Evolutionary conservation across 2,888 invertebrate genomes (phyloP).

Genomic region (Nomada fabriciana): DNA sequence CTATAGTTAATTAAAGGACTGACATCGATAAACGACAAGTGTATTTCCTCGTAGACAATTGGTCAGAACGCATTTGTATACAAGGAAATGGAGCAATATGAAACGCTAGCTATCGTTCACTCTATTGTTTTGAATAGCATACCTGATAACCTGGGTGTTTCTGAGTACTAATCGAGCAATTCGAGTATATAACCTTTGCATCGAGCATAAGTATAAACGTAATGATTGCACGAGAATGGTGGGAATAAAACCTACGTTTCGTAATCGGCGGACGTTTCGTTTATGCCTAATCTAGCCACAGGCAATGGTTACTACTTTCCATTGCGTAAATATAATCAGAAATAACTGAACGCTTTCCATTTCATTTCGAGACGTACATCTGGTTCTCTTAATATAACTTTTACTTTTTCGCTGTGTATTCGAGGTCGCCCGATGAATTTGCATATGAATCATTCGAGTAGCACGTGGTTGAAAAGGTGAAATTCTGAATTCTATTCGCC

Average conservation of each 20-base stretch:
- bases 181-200: neutral
- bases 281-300: neutral
- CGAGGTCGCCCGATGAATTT: neutral
- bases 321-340: slow-evolving; percentile 14
- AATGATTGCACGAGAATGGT: neutral
- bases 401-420: neutral
- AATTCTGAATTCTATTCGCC: too few relatives aligned
- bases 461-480: too few relatives aligned
- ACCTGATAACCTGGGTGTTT: slow-evolving; percentile 7
- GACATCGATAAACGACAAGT: neutral
- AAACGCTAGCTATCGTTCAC: neutral
- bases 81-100: slow-evolving; percentile 13
- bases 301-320: slow-evolving; percentile 34
- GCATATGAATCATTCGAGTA: neutral
- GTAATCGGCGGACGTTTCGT: too few relatives aligned
- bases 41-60: neutral
- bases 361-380: neutral
- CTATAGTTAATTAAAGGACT: neutral
- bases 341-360: slow-evolving; percentile 32
- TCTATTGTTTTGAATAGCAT: slow-evolving; percentile 7
- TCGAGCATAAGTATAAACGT: neutral
- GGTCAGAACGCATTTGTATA: neutral
- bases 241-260: neutral
- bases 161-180: neutral
- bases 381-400: neutral